phyloP scores from a whole-genome alignment of 2,797 vertebrate genomes.

The Mus minutoides region DNA sequence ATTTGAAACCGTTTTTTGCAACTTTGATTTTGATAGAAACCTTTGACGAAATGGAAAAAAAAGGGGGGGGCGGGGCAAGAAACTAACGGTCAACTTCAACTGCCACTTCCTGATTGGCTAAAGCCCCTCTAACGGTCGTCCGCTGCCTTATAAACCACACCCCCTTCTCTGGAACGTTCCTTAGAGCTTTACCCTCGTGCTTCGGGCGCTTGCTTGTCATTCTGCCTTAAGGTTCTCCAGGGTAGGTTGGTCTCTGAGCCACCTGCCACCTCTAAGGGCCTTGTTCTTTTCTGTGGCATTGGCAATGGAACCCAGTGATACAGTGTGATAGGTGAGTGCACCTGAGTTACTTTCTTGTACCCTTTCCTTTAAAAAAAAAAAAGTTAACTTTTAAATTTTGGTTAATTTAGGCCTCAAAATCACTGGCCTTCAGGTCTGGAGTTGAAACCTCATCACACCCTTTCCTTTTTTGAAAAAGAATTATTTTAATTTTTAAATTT shows the following conservation, averaged over 20 bases:
- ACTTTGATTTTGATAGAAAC: not conserved
- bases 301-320: not conserved
- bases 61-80: too few relatives aligned
- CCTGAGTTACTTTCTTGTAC: not conserved
- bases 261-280: not conserved
- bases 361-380: not conserved
- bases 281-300: not conserved
- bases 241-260: not conserved
- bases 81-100: not conserved
- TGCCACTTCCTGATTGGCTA: not conserved
- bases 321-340: not conserved
- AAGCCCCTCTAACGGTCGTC: not conserved
- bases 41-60: not conserved
- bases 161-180: slow-evolving; percentile 32
- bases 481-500: not conserved
- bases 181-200: not conserved
- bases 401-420: not conserved
- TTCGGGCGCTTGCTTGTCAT: not conserved
- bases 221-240: not conserved
- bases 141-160: not conserved
- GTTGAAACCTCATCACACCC: too few relatives aligned
- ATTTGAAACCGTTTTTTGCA: not conserved
- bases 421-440: not conserved
- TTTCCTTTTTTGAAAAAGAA: not conserved
- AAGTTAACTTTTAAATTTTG: not conserved